Base-by-base conservation (phyloP, 2,113 vertebrate genomes). In the Nettapus auritus region DNA sequence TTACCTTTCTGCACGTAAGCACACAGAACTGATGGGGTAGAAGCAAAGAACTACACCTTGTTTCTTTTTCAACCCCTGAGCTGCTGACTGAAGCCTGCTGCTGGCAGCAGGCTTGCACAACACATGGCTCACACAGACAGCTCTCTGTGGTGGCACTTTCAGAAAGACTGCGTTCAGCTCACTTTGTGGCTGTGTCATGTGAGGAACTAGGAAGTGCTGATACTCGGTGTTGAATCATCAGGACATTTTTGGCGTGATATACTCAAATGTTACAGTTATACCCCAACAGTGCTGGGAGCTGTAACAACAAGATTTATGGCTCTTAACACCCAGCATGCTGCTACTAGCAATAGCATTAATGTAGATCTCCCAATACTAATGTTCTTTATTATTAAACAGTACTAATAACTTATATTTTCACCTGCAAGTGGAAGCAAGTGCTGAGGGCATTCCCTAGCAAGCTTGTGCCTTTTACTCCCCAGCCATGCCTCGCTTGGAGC, bases 401-500 rank as follows among this genome's bases (percentile, higher is more conserved):
- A 8, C 3, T 36, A 26, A 1, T 20, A 42, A 36, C 4, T 15
- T 48, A 2, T 34, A 16, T 42, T 86, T 82, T 42, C 64, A 62
- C 14, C 2, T 14, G 23, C 21, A 33, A 73, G 33, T 66, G 55
- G 20, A 82, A 38, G 40, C 11, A 12, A 9, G 23, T 0, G 0
- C 44, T 17, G 36, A 69, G 53, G 21, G 16, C n/a, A 33, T n/a
- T 69, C 31, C 42, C 86, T 28, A 46, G 29, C 50, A 33, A 48
- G 60, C 70, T 53, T 44, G 55, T 53, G 52, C 31, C 29, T 6
- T 86, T 91, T 64, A 4, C 34, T 66, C 68, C 57, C 56, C 56
- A 92, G 75, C 31, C 46, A 2, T 70, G 86, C 86, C 62, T 89
- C 82, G 89, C 83, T 69, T 75, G 76, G 74, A 82, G 63, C 70